Evolutionary conservation across 2,797 vertebrate species (phyloP).

Genomic region (Schizothorax lantsangensis): DNA sequence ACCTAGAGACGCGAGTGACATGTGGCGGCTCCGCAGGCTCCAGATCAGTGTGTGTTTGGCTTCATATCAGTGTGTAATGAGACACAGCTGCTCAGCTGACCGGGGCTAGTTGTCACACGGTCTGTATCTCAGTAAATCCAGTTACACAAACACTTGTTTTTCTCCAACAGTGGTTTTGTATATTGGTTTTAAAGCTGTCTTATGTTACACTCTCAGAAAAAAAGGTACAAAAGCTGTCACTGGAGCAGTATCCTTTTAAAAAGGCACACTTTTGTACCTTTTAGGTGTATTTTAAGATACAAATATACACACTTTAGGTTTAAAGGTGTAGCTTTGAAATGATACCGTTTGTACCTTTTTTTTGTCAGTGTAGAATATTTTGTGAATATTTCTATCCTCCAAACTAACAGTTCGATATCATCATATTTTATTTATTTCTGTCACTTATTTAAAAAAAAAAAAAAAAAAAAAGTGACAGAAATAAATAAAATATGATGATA

Average conservation of each 20-base stretch:
- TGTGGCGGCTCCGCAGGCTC: slow-evolving; percentile 46
- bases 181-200: not conserved
- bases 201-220: not conserved
- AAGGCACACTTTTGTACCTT: too few relatives aligned
- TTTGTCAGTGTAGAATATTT: not conserved
- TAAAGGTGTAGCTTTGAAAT: too few relatives aligned
- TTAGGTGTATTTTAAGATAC: not conserved
- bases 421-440: not conserved
- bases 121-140: not conserved
- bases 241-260: not conserved
- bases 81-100: not conserved
- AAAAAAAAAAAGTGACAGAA: too few relatives aligned
- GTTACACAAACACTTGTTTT: not conserved
- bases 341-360: not conserved
- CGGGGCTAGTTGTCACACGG: slow-evolving; percentile 6
- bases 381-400: too few relatives aligned
- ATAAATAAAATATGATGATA: too few relatives aligned
- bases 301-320: not conserved
- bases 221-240: not conserved
- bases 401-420: not conserved
- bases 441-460: not conserved
- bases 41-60: slow-evolving; percentile 30
- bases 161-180: not conserved
- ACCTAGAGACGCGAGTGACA: slow-evolving; percentile 52
- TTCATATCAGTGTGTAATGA: slow-evolving; percentile 9